Evolutionary conservation across 2,113 vertebrate genomes (phyloP).

Genomic region (Melozone crissalis): DNA sequence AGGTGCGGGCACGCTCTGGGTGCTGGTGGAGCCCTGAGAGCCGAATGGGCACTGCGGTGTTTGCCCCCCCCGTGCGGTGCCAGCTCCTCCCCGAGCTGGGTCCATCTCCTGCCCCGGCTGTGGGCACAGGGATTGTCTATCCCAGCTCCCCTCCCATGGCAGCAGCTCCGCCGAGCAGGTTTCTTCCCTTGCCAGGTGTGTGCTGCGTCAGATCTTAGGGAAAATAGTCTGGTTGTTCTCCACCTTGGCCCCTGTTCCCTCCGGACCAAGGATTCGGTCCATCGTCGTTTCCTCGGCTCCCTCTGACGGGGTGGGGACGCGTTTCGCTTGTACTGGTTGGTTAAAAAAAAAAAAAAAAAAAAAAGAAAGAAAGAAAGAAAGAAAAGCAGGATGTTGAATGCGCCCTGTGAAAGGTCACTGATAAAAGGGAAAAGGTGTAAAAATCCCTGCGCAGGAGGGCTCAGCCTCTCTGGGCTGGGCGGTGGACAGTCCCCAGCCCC

Average conservation of each 20-base stretch:
- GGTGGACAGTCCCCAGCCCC: background rate
- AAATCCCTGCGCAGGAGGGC: background rate
- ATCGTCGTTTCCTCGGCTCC: background rate
- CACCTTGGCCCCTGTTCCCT: background rate
- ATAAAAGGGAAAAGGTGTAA: background rate
- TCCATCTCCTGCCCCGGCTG: background rate
- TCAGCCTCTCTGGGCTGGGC: background rate
- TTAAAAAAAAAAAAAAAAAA: background rate
- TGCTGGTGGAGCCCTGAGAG: background rate
- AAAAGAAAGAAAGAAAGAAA: no score
- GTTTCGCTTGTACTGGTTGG: background rate
- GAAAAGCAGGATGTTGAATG: no score
- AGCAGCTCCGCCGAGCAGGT: background rate
- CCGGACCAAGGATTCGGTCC: background rate
- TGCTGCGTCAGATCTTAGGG: background rate
- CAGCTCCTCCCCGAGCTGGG: background rate
- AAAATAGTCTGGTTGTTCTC: background rate
- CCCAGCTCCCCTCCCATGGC: background rate
- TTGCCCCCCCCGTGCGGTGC: background rate
- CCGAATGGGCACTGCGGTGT: background rate
- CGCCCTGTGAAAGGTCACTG: background rate
- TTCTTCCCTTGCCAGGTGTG: background rate
- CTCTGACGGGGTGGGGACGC: background rate
- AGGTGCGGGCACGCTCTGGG: background rate
- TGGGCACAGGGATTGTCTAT: background rate